Base-by-base conservation (phyloP, 2,113 vertebrate species). In the Lophius piscatorius region DNA sequence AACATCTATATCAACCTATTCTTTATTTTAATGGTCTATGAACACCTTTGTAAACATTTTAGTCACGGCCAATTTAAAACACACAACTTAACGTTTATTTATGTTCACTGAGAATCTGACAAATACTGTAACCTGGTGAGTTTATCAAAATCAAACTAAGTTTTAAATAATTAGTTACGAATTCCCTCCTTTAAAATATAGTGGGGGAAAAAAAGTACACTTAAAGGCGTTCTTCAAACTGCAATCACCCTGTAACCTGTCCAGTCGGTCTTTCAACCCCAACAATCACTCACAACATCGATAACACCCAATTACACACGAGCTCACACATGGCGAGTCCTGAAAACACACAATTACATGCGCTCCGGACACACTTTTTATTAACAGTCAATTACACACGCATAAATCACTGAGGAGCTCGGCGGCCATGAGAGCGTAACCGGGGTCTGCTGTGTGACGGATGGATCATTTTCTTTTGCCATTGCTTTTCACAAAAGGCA, bases 371-470 rank as follows among this genome's bases (percentile, higher is more conserved):
- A 89, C 89, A 91, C 86, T 86, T 90, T 88, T 92, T 92, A 91
- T 91, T 91, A 92, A 92, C 91, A 92, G 89, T 89, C 90, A 91
- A 92, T 91, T 92, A 91, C 90, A 92, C 82, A 6, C 70, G 89
- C 89, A 89, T 91, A 90, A 90, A 91, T 90, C 89, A 89, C 82
- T 54, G 78, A 72, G 64, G 51, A 80, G 71, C 76, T 67, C 35
- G 69, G 78, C 64, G 55, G 64, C 55, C 54, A 36, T 14, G 29
- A 66, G 72, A 70, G 79, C 62, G 31, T 67, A 80, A 80, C 80
- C 65, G 57, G 58, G 76, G 78, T 76, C 70, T 51, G 76, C 63
- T 24, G 39, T 24, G 63, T 57, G 67, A 63, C 50, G 54, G 76
- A 81, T 51, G 54, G 74, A 73, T 74, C 48, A 9, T 77, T 68